phyloP scores from a whole-genome alignment of 2,888 invertebrate genomes.

The Agrochola lychnidis region DNA sequence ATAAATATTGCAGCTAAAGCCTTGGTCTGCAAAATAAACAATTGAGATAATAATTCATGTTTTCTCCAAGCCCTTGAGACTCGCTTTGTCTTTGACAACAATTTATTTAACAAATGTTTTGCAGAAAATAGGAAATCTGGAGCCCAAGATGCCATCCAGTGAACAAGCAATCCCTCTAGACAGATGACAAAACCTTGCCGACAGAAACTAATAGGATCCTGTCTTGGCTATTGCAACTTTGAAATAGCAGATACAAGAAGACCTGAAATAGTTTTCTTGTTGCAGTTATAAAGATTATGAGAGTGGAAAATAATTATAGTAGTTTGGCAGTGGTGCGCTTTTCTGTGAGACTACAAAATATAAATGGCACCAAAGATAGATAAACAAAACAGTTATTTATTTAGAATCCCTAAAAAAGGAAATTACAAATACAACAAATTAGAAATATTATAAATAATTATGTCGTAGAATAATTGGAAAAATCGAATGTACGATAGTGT shows the following conservation, averaged over 20 bases:
- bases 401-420: too few species aligned
- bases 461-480: too few species aligned
- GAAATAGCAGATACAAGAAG: constrained; percentile 40
- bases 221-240: constrained; percentile 57
- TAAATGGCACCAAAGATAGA: not conserved
- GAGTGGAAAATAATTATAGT: not conserved
- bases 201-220: constrained; percentile 67
- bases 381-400: too few species aligned
- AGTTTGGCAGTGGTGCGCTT: too few species aligned
- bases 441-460: not conserved
- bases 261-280: constrained; percentile 30
- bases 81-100: constrained; percentile 41
- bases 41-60: not conserved
- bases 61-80: constrained; percentile 16
- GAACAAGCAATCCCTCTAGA: constrained; percentile 58
- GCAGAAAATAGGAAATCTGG: constrained; percentile 44
- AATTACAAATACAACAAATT: not conserved
- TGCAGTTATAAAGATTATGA: constrained; percentile 2
- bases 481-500: too few species aligned
- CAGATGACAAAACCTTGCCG: constrained; percentile 63
- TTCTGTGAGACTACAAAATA: not conserved
- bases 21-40: not conserved
- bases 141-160: constrained; percentile 38
- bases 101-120: constrained; percentile 48
- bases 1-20: not conserved